Percentiles rank a stretch among this genome's conserved stretches.
These are phyloP conservation scores for Pipistrellus pipistrellus DNA, from an alignment of 2,797 vertebrate species.

Conservation along the genomic window DNA sequence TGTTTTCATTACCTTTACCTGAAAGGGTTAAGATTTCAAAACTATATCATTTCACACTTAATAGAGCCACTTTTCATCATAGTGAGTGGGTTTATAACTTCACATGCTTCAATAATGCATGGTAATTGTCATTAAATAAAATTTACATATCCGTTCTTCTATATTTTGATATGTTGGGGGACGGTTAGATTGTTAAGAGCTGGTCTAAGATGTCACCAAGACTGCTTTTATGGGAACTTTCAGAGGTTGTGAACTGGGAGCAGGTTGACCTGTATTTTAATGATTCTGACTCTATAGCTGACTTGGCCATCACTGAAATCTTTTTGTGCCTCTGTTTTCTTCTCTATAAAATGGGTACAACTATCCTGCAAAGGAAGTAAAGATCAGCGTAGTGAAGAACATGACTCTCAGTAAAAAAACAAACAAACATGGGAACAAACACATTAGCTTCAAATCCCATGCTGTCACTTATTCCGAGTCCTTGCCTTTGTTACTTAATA, in stretches of 20 bases:
- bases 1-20: conserved; percentile 32
- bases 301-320: background rate
- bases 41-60: background rate
- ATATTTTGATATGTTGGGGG: background rate
- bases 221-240: background rate
- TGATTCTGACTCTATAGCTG: background rate
- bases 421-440: background rate
- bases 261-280: background rate
- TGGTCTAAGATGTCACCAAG: background rate
- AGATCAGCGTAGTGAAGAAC: background rate
- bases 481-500: background rate
- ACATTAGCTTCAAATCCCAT: background rate
- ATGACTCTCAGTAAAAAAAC: background rate
- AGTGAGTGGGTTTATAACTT: conserved; percentile 16
- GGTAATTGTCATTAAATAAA: background rate
- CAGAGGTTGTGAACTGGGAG: background rate
- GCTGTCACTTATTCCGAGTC: background rate
- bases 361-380: background rate
- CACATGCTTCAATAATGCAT: conserved; percentile 3
- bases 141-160: background rate
- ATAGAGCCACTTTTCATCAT: background rate
- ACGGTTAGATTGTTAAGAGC: background rate
- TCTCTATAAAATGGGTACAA: conserved; percentile 11
- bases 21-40: conserved; percentile 28
- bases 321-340: background rate